phyloP scores from a whole-genome alignment of 2,888 invertebrate genomes.

The Scaeva pyrastri region DNA sequence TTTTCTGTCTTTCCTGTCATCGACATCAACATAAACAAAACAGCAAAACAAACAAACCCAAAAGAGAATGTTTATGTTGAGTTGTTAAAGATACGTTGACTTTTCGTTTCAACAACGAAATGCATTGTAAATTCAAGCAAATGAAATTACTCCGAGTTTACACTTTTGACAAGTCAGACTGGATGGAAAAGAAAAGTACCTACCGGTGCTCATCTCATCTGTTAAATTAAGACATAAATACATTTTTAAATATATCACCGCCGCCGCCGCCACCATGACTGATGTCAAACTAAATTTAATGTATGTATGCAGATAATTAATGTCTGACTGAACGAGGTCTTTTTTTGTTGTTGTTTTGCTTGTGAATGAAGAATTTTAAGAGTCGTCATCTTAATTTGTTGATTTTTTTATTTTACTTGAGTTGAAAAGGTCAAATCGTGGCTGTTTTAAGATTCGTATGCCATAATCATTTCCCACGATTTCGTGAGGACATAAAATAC shows the following conservation, averaged over 20 bases:
- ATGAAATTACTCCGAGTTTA: constrained; percentile 65
- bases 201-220: not conserved
- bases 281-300: constrained; percentile 31
- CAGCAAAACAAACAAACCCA: constrained; percentile 6
- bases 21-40: constrained; percentile 4
- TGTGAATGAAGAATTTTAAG: constrained; percentile 3
- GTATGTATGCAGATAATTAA: not conserved
- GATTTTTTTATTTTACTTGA: constrained; percentile 9
- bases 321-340: not conserved
- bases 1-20: not conserved
- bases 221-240: not conserved
- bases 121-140: constrained; percentile 41
- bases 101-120: constrained; percentile 25
- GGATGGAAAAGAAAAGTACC: not conserved
- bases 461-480: constrained; percentile 57
- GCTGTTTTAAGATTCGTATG: constrained; percentile 4
- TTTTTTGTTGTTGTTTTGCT: not conserved
- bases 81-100: constrained; percentile 8
- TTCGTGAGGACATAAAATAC: constrained; percentile 57
- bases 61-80: constrained; percentile 61
- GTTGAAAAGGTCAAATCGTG: constrained; percentile 61
- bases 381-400: constrained; percentile 45
- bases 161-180: constrained; percentile 28
- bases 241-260: no score
- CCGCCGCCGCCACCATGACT: not conserved